Base-by-base conservation (phyloP, 2,888 invertebrate species). In the Hypselothyrea guttata region DNA sequence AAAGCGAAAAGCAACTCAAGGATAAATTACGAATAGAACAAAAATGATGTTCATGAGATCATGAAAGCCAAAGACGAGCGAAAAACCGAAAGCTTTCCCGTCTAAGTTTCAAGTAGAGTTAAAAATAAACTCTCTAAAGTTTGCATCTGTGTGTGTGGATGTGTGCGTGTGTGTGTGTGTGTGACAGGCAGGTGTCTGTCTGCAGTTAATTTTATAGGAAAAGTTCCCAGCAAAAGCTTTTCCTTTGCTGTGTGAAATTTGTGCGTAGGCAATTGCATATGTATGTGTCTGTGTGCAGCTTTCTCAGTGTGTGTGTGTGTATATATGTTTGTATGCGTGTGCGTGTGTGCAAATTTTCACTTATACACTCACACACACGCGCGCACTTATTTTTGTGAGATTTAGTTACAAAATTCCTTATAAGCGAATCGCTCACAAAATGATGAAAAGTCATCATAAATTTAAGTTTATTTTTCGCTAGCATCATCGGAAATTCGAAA, bases 331-430 rank as follows among this genome's bases (percentile, higher is more conserved):
- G 52, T 69, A 42, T 34, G 18, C 18, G 49, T 53, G 53, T 57
- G 34, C 38, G 33, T 54, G 58, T 64, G 61, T 64, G 81, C 81
- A 62, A 78, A 65, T 51, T 65, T 61, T 57, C 55, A 60, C 60
- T 53, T 40, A 63, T 47, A 62, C 58, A 66, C 64, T 56, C 63
- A 68, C 63, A 72, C 47, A 56, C 15, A 49, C 38, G 48, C 44
- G 47, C 44, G 47, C 4, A 16, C 18, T 18, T 18, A 40, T 41
- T 11, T n/a, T 52, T 56, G 71, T 69, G 76, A 81, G 85, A 89
- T 89, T 89, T 83, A 77, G 87, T 90, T 89, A 89, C 89, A 89
- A 82, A 88, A 88, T 87, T 85, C 89, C 89, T 88, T 90, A 89
- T 89, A 89, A 87, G 89, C 76, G 71, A 61, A 70, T 71, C 72